A percentile compares a stretch with the other conserved stretches of the same genome.
Conservation (phyloP, 2,797 vertebrate species). For the Dallia pectoralis region DNA sequence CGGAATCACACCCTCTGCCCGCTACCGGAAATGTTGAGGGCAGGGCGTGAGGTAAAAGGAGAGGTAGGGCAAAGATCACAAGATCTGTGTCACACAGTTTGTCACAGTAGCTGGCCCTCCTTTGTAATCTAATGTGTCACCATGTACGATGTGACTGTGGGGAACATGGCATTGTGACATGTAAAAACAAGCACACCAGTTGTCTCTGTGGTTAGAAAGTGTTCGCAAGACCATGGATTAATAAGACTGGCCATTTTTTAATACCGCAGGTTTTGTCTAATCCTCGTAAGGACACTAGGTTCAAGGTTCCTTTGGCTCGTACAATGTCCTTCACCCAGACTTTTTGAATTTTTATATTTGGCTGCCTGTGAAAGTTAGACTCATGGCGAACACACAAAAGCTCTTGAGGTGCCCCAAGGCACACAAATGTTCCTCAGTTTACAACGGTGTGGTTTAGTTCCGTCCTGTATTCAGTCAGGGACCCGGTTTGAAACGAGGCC, state of each 20-base stretch:
- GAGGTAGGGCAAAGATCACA: slow-evolving; percentile 38
- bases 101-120: not conserved
- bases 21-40: slow-evolving; percentile 12
- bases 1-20: slow-evolving; percentile 13
- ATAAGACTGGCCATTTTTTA: too few relatives aligned
- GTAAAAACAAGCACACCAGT: not conserved
- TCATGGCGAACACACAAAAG: slow-evolving; percentile 15
- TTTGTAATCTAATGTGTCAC: not conserved
- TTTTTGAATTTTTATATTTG: too few relatives aligned
- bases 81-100: not conserved
- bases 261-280: not conserved
- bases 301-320: not conserved
- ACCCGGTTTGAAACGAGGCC: not conserved
- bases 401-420: slow-evolving; percentile 9
- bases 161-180: not conserved
- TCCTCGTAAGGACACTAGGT: not conserved
- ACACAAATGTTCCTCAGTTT: slow-evolving; percentile 29
- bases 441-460: slow-evolving; percentile 18
- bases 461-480: slow-evolving; percentile 26
- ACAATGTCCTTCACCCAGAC: not conserved
- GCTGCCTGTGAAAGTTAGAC: not conserved
- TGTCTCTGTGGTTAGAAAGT: not conserved
- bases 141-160: not conserved
- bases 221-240: too few relatives aligned
- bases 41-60: not conserved